Percentiles rank a stretch among this genome's conserved stretches.
Conservation (phyloP, 2,888 invertebrate genomes). For the Eustalomyia histrio region DNA sequence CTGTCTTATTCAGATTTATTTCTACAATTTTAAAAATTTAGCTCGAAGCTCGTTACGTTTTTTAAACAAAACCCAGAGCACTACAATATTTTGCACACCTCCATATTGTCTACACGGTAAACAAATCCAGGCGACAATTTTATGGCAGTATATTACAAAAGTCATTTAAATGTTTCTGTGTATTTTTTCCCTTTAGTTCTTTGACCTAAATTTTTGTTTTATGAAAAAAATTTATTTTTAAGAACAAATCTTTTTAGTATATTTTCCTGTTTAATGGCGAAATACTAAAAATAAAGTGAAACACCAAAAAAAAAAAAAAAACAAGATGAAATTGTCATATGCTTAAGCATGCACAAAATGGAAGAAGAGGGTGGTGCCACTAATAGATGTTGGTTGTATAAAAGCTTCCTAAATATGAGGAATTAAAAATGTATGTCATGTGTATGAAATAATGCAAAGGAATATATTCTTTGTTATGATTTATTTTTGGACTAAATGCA, state of each 20-base stretch:
- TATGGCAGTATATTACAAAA: neutral
- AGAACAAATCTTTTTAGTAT: slow-evolving; percentile 26
- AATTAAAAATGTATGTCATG: slow-evolving; percentile 27
- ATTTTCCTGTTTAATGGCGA: neutral
- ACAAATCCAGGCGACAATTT: neutral
- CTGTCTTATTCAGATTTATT: no score
- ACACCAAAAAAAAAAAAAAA: neutral
- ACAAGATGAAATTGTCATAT: slow-evolving; percentile 40
- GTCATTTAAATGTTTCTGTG: slow-evolving; percentile 12
- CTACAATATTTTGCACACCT: neutral
- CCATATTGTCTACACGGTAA: neutral
- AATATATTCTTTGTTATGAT: no score
- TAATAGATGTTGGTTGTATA: neutral
- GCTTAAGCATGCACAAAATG: slow-evolving; percentile 40
- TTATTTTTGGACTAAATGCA: no score
- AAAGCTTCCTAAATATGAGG: slow-evolving; percentile 26
- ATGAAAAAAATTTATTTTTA: slow-evolving; percentile 39
- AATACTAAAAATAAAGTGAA: slow-evolving; percentile 12
- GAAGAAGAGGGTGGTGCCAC: slow-evolving; percentile 18
- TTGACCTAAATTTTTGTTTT: slow-evolving; percentile 40
- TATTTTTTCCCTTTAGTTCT: slow-evolving; percentile 45
- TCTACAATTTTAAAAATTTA: no score
- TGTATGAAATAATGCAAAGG: neutral
- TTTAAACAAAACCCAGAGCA: neutral
- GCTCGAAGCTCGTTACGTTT: no score